phyloP scores from a whole-genome alignment of 2,888 invertebrate genomes.

The Amiota mariae region DNA sequence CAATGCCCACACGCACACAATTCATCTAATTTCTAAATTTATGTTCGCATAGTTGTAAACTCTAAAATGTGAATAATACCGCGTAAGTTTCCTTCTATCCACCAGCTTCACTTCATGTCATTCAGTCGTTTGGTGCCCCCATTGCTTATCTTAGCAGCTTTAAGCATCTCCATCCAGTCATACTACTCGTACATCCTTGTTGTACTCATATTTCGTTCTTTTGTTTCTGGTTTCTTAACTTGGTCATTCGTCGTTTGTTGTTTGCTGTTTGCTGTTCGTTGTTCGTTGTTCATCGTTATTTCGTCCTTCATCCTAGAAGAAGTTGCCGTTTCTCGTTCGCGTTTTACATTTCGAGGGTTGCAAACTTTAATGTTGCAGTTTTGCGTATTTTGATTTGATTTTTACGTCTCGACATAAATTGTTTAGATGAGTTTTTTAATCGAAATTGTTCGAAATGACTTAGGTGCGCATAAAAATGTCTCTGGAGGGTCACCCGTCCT shows the following conservation, averaged over 20 bases:
- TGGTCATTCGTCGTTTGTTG: background rate
- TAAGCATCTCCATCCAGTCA: no score
- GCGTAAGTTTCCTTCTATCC: background rate
- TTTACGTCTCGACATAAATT: conserved; percentile 70
- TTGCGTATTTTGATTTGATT: conserved; percentile 70
- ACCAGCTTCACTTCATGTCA: conserved; percentile 20
- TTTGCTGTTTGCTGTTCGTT: background rate
- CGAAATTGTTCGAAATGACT: conserved; percentile 67
- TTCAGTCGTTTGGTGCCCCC: no score
- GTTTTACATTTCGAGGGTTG: conserved; percentile 9
- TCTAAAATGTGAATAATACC: conserved; percentile 62
- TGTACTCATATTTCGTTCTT: background rate
- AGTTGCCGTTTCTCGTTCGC: background rate
- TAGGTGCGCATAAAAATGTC: conserved; percentile 67
- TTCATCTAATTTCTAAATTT: conserved; percentile 64
- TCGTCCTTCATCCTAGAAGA: no score
- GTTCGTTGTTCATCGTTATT: background rate
- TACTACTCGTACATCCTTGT: no score
- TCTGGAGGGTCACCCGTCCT: conserved; percentile 38
- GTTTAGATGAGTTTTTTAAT: conserved; percentile 71
- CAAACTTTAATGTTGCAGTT: conserved; percentile 68
- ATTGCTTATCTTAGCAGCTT: no score
- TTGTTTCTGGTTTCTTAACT: background rate
- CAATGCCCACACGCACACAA: conserved; percentile 20
- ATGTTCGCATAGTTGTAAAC: conserved; percentile 70